Percentiles rank a stretch among this genome's conserved stretches.
Conservation (phyloP, 2,888 invertebrate genomes). For the Mayetiola destructor region DNA sequence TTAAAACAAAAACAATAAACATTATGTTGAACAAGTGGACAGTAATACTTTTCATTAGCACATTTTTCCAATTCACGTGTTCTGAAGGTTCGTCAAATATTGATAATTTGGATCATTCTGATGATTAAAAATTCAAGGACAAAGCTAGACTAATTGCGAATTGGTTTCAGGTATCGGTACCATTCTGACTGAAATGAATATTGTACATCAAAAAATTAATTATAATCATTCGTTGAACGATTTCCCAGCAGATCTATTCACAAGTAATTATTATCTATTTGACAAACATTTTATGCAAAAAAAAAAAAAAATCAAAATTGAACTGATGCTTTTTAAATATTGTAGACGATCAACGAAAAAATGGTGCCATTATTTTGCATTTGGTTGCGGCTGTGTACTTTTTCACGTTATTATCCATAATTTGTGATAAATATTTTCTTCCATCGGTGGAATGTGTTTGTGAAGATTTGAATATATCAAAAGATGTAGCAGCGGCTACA, state of each 20-base stretch:
- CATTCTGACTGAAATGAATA: too few species aligned
- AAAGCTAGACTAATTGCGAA: too few species aligned
- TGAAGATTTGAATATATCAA: constrained; percentile 57
- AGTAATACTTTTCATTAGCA: too few species aligned
- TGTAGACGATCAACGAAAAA: constrained; percentile 47
- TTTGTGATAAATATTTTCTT: constrained; percentile 85
- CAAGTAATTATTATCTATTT: constrained; percentile 28
- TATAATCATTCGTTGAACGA: constrained; percentile 38
- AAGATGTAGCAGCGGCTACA: constrained; percentile 91
- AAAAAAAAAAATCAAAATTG: not conserved
- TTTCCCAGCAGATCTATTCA: constrained; percentile 40
- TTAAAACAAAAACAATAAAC: too few species aligned
- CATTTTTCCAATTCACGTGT: too few species aligned
- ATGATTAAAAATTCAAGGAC: too few species aligned
- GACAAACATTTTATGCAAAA: too few species aligned
- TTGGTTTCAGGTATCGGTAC: too few species aligned
- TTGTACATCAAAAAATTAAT: too few species aligned
- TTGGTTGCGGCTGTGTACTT: constrained; percentile 64
- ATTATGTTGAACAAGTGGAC: too few species aligned
- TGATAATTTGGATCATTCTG: too few species aligned
- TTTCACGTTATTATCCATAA: constrained; percentile 70
- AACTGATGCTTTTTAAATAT: constrained; percentile 32
- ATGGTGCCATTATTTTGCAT: constrained; percentile 67
- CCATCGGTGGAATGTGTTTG: constrained; percentile 81
- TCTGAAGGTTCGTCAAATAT: too few species aligned